phyloP scores from a whole-genome alignment of 1,140 invertebrate genomes.

The Achroia grisella region DNA sequence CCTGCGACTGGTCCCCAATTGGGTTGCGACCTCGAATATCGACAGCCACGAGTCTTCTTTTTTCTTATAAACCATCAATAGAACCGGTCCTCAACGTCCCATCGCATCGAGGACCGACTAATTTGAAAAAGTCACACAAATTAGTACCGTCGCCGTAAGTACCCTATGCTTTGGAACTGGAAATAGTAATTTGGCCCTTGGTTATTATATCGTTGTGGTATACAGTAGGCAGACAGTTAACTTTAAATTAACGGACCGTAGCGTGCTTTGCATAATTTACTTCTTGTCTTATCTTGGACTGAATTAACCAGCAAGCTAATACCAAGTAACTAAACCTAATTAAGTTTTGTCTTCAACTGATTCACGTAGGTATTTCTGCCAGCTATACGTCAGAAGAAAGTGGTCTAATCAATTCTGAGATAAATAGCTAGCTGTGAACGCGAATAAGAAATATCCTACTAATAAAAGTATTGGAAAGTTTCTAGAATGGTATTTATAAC shows the following conservation, averaged over 20 bases:
- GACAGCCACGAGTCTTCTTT: constrained; percentile 50
- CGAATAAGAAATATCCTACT: neutral
- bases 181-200: constrained; percentile 4
- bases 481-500: too few relatives aligned
- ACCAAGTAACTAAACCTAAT: neutral
- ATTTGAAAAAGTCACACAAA: constrained; percentile 22
- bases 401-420: neutral
- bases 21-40: constrained; percentile 65
- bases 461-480: too few relatives aligned
- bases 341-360: neutral
- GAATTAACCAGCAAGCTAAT: constrained; percentile 7
- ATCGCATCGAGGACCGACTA: constrained; percentile 24
- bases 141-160: constrained; percentile 2
- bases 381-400: neutral
- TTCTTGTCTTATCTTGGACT: constrained; percentile 7
- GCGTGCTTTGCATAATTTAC: constrained; percentile 1
- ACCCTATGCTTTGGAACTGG: constrained; percentile 18
- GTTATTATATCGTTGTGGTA: neutral
- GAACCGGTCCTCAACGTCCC: constrained; percentile 44
- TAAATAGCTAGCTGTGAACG: neutral
- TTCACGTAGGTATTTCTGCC: neutral
- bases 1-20: constrained; percentile 59
- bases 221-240: constrained; percentile 1
- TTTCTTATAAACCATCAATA: constrained; percentile 37
- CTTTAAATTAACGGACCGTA: neutral